Base-by-base conservation (phyloP, 2,888 invertebrate genomes). In the Acanthosepion esculentum region DNA sequence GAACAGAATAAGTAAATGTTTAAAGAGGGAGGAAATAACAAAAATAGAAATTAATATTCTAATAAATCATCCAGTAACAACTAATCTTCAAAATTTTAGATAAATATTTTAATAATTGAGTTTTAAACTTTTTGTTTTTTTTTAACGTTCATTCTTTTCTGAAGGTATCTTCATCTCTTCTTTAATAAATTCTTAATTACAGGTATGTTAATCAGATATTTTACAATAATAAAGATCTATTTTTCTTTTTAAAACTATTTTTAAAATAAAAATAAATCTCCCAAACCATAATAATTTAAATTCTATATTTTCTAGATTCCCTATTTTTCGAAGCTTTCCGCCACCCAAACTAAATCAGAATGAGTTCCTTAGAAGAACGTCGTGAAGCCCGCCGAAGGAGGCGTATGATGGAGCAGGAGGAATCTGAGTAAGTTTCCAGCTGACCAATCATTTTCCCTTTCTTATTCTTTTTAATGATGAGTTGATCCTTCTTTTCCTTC, bases 281-380 rank as follows among this genome's bases (percentile, higher is more conserved):
- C 29, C 6, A 78, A 33, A 78, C 64, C 64, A n/a, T 12, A 78
- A 78, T 50, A 50, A 12, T 59, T 59, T 59, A 23, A 23, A 59
- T 78, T 78, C 15, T 78, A 33, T 15, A 8, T 78, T 20, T 78
- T 78, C 12, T 50, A 53, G 53, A 93, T 93, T 53, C 50, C 92
- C 53, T 93, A 29, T 93, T 93, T 93, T 93, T 93, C 92, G 92
- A 50, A 93, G 33, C 50, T 48, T 93, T 48, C 78, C 78, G 78
- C 78, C 78, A 78, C 78, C 92, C 92, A 93, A 48, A 93, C 48
- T 93, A 93, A 93, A 93, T 48, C 33, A 33, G 41, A 33, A 93
- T 93, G 92, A 93, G 92, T 93, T 93, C 92, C 33, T 53, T 93
- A n/a, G 92, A 93, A 93, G 92, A 93, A 93, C 92, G 92, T 53